Evolutionary conservation across 2,888 invertebrate species (phyloP), one percentile per base, ranked within the genome.

Genomic region (Helleia helle): DNA sequence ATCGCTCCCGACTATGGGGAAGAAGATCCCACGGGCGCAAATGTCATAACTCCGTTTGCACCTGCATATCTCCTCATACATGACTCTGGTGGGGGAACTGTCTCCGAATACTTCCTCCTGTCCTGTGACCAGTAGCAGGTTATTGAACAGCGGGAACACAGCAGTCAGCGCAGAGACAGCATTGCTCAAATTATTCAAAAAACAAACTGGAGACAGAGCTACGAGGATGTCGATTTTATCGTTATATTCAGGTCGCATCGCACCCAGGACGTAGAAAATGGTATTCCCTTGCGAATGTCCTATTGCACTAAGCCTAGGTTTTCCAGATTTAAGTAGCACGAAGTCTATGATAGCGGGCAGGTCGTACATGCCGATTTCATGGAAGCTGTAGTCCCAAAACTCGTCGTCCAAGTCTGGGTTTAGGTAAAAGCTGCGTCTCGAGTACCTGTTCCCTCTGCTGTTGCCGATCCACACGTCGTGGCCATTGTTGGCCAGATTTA

Each of bases 281-380:
- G 87, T 86, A 0, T 86, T 87, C 3, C 92, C 93, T 54, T 81
- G 80, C 0, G 91, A 92, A 60, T 92, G 91, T 0, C 91, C 93
- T 2, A 90, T 65, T 52, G 89, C 90, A 48, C 85, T 86, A 0
- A 93, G 42, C 28, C 84, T 66, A 2, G 71, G 48, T 30, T 80
- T 71, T 0, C 76, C 71, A 0, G 90, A 90, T 5, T 48, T 40
- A 0, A 48, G 24, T 1, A 71, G 43, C 27, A 70, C 47, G 31
- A 50, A 65, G 42, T 71, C 67, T 1, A 67, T 87, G 60, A 87
- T 87, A 0, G 90, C 87, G 1, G 93, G 90, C 1, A 93, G 50
- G 61, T 94, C 93, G 54, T 86, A 86, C 9, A 66, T 52, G 0
- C 89, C 92, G 62, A 90, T 88, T 61, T 93, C 90, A 58, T 93